Conservation (phyloP, 2,113 vertebrate genomes). For the Sinosuthora webbiana region DNA sequence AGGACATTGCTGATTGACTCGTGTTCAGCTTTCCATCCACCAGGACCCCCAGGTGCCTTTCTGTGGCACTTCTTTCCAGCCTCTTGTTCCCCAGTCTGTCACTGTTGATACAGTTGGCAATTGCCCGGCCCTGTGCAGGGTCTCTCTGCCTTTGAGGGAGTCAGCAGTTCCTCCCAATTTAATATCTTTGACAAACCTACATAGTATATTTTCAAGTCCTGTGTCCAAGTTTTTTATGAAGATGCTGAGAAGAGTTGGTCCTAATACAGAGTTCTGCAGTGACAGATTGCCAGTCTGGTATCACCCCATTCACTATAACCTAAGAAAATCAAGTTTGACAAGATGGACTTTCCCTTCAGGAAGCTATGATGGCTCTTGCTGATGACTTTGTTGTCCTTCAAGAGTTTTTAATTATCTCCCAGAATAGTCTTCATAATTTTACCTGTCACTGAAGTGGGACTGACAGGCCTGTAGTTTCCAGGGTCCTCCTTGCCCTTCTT, state of each 20-base stretch:
- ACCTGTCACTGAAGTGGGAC: neutral
- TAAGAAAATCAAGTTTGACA: neutral
- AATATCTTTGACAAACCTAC: neutral
- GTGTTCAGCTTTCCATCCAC: fast-evolving
- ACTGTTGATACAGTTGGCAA: neutral
- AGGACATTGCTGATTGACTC: neutral
- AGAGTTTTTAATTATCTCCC: neutral
- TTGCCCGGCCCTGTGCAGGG: neutral
- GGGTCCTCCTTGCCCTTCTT: neutral
- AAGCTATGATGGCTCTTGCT: neutral
- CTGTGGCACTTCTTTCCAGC: neutral
- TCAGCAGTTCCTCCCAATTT: neutral
- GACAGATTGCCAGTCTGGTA: neutral
- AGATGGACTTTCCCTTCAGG: neutral
- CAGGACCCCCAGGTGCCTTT: neutral
- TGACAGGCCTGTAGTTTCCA: neutral
- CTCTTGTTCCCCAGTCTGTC: neutral
- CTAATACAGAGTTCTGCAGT: neutral
- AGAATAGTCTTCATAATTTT: neutral
- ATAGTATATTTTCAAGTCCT: neutral
- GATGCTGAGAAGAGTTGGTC: neutral
- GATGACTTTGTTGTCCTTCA: neutral
- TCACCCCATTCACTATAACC: neutral
- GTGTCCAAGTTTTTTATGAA: neutral
- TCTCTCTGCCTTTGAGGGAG: neutral